Evolutionary conservation across 2,113 vertebrate genomes (phyloP).

Genomic region (Cnemophilus loriae): DNA sequence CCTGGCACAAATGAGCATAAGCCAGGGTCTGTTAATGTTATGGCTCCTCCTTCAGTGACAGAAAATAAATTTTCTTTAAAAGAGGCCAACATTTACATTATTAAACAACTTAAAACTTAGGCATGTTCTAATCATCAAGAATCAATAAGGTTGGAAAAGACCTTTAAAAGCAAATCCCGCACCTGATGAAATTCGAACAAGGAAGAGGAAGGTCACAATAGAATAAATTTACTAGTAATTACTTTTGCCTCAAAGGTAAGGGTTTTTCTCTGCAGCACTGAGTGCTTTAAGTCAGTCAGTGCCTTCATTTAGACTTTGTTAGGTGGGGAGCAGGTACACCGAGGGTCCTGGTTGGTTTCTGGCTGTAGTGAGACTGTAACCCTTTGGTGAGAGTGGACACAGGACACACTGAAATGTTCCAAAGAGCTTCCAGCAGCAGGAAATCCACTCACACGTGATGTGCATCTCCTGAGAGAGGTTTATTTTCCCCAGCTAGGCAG

Average conservation of each 20-base stretch:
- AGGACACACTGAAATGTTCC: neutral
- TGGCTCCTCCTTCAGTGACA: neutral
- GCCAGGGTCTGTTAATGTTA: neutral
- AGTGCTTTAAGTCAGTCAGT: neutral
- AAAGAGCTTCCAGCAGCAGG: neutral
- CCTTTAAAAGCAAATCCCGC: neutral
- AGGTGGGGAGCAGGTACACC: neutral
- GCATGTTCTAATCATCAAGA: neutral
- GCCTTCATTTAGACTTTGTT: neutral
- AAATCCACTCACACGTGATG: fast-evolving
- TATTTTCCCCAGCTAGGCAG: neutral
- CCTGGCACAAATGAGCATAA: neutral
- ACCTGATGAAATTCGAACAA: neutral
- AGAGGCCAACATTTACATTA: neutral
- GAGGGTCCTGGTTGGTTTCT: neutral
- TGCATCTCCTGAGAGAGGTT: neutral
- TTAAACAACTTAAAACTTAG: neutral
- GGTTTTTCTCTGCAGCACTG: neutral
- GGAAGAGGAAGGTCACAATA: neutral
- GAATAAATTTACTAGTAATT: neutral
- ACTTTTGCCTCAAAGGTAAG: neutral
- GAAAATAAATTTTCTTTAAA: neutral
- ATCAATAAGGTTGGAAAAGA: neutral
- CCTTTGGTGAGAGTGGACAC: neutral
- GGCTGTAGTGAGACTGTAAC: neutral